Evolutionary conservation across 2,797 vertebrate genomes (phyloP), one percentile per base, ranked within the genome.

Genomic region (Adelosebastes latens): DNA sequence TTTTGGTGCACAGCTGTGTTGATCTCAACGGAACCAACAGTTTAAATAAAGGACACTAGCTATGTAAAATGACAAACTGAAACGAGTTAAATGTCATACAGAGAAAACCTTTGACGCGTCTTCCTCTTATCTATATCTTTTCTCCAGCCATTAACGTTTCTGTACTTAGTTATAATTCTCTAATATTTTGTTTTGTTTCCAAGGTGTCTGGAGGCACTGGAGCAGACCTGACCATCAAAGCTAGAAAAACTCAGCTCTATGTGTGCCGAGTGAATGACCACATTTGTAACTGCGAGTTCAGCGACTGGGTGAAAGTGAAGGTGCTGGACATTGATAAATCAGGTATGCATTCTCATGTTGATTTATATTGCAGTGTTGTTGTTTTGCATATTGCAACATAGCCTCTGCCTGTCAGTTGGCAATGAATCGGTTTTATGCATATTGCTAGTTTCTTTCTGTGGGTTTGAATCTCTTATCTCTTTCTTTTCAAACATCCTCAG

Each of bases 301-400:
- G 96, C 0, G 81, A 96, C 0, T 97, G 97, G 97, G 96, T 96
- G 42, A 97, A 96, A 83, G 96, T 97, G 62, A 96, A 96, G 84
- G 96, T 97, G 63, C 77, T 96, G 75, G 93, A 95, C 75, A 82
- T 93, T 65, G 79, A 92, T 66, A 87, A 87, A 71, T 82, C 94
- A 93, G 95, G 96, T 96, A 90, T 18, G 55, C n/a, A 31, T 5
- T 42, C 3, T 39, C 0, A 8, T 52, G 2, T 24, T 24, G 5
- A 62, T 66, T 62, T 12, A 5, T 42, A 20, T 12, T 18, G n/a
- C 2, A 39, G 9, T 12, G 14, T 9, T 36, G n/a, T 66, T 70
- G 5, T 22, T 59, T 56, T 63, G 31, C n/a, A 29, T 46, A 34
- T 46, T 60, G 18, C 12, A 24, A 8, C 12, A 24, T 11, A 3